A percentile compares a stretch with the other conserved stretches of the same genome.
phyloP scores from a whole-genome alignment of 2,888 invertebrate species.

The Ophion obscuratus region DNA sequence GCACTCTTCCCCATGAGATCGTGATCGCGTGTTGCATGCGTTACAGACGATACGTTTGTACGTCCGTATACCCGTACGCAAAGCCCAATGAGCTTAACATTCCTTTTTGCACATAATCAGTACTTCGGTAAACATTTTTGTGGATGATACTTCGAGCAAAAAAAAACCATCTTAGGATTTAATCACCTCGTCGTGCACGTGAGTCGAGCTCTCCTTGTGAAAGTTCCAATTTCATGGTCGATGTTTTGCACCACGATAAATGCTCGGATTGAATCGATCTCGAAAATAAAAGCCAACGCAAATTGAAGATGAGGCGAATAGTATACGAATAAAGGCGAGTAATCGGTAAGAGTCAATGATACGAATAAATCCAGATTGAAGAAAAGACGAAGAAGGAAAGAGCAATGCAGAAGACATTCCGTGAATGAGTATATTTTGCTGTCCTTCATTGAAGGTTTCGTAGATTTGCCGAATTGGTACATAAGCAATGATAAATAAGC shows the following conservation, averaged over 20 bases:
- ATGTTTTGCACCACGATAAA: slow-evolving; percentile 39
- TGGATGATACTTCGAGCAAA: not conserved
- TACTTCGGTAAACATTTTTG: too few species aligned
- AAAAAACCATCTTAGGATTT: not conserved
- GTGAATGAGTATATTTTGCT: slow-evolving; percentile 25
- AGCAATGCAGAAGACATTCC: not conserved
- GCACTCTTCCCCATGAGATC: slow-evolving; percentile 27
- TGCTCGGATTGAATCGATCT: slow-evolving; percentile 40
- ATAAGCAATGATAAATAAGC: not conserved
- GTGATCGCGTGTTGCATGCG: slow-evolving; percentile 26
- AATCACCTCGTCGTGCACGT: not conserved
- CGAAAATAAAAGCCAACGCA: slow-evolving; percentile 24
- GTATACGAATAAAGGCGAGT: slow-evolving; percentile 1
- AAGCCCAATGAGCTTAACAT: slow-evolving; percentile 16
- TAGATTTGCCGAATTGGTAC: not conserved
- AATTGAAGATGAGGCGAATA: slow-evolving; percentile 27
- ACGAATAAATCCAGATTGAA: slow-evolving; percentile 51
- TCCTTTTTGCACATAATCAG: not conserved
- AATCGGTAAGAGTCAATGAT: slow-evolving; percentile 34
- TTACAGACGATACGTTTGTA: not conserved
- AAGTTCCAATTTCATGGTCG: slow-evolving; percentile 33
- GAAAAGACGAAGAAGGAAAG: slow-evolving; percentile 9
- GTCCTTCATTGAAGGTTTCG: slow-evolving; percentile 15
- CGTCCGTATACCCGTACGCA: not conserved
- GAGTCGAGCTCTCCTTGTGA: slow-evolving; percentile 4